Evolutionary conservation across 2,113 vertebrate species (phyloP).

Genomic region (Cavia porcellus): DNA sequence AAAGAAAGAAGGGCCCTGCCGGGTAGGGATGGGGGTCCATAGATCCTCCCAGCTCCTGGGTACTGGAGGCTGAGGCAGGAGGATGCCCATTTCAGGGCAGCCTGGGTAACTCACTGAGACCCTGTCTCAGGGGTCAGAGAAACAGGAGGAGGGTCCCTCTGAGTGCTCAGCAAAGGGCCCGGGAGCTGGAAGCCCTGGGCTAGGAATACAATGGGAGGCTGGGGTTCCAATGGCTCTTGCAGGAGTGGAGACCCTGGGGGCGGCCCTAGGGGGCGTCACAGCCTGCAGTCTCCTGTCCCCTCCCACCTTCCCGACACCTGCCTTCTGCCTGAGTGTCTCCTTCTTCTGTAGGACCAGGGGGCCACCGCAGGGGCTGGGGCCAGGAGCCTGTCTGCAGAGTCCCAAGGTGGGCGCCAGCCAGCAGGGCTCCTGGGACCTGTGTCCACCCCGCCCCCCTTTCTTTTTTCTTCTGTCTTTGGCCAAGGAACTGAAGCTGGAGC

Average conservation of each 20-base stretch:
- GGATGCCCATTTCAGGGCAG: background rate
- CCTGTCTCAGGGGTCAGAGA: background rate
- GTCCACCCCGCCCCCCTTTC: background rate
- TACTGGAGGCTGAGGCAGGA: background rate
- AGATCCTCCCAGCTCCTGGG: no score
- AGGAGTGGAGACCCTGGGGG: background rate
- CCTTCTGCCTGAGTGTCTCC: background rate
- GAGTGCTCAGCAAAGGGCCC: background rate
- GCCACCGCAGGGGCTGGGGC: accelerated
- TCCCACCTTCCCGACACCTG: accelerated
- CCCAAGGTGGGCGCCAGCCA: background rate
- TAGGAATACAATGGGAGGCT: background rate
- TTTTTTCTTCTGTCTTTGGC: background rate
- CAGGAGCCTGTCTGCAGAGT: background rate
- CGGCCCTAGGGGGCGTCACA: background rate
- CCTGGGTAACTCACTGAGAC: background rate
- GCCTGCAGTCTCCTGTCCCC: background rate
- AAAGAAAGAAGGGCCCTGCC: no score
- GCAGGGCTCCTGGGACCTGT: background rate
- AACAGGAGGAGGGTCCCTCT: background rate
- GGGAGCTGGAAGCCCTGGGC: background rate
- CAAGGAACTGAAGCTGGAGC: no score
- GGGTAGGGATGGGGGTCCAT: accelerated
- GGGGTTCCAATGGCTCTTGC: background rate
- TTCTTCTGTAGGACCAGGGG: background rate